Percentiles rank a stretch among this genome's conserved stretches.
Conservation (phyloP, 2,888 invertebrate species). For the Julus scanicus region DNA sequence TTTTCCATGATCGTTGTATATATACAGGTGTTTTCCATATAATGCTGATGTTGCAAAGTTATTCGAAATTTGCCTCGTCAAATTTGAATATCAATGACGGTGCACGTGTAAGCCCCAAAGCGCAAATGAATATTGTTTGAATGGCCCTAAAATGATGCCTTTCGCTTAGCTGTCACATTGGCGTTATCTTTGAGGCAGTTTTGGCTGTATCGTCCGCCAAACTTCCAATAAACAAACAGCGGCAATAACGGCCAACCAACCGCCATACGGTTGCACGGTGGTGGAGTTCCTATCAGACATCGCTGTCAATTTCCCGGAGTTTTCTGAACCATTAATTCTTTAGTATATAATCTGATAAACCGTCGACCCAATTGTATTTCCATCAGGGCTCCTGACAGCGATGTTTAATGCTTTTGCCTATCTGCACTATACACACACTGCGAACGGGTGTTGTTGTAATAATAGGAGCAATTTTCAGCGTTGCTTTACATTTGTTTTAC, state of each 20-base stretch:
- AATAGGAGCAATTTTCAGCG: background rate
- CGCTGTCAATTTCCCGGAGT: constrained; percentile 53
- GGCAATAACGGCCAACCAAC: background rate
- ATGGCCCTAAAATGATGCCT: background rate
- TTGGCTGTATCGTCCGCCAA: constrained; percentile 5
- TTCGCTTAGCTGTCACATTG: background rate
- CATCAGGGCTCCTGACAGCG: constrained; percentile 46
- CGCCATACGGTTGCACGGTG: constrained; percentile 28
- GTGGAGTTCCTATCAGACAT: constrained; percentile 41
- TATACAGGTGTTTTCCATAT: background rate
- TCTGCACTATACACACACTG: constrained; percentile 8
- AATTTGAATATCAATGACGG: background rate
- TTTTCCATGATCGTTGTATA: background rate
- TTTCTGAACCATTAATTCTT: constrained; percentile 55
- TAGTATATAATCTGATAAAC: constrained; percentile 55
- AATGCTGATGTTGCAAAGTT: too few relatives aligned
- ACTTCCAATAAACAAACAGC: constrained; percentile 33
- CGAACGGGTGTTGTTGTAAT: background rate
- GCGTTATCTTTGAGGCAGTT: constrained; percentile 7
- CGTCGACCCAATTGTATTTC: constrained; percentile 54
- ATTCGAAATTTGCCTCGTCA: background rate
- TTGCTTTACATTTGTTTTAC: background rate
- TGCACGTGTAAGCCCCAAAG: background rate
- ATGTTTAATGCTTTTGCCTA: constrained; percentile 47
- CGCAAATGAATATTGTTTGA: background rate